Percentiles rank a stretch among this genome's conserved stretches.
Conservation (phyloP, 2,113 vertebrate genomes). For the Abramis brama region DNA sequence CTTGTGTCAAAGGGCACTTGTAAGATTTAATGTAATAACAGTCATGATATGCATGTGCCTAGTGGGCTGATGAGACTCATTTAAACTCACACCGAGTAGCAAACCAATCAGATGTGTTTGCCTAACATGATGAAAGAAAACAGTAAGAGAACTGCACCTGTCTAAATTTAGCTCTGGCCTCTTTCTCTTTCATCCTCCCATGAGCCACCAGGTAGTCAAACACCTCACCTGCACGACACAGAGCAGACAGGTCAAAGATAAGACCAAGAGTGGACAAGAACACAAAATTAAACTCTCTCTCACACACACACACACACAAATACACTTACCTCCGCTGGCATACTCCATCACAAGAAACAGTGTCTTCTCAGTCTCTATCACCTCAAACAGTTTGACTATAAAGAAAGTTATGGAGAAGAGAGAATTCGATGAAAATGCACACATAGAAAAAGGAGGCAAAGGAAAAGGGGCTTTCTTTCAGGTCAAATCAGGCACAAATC, state of each 20-base stretch:
- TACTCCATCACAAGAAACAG: slow-evolving; percentile 92
- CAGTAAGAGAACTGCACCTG: slow-evolving; percentile 81
- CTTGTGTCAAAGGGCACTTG: neutral
- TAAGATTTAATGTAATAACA: neutral
- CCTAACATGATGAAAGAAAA: slow-evolving; percentile 62
- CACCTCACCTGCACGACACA: slow-evolving; percentile 87
- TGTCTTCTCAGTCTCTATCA: slow-evolving; percentile 91
- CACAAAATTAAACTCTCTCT: neutral
- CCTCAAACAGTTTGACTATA: slow-evolving; percentile 89
- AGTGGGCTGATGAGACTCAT: neutral
- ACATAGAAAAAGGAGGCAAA: neutral
- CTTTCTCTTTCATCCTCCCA: slow-evolving; percentile 99
- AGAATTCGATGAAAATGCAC: neutral
- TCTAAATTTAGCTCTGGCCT: slow-evolving; percentile 99
- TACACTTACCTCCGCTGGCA: slow-evolving; percentile 84
- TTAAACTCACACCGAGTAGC: neutral
- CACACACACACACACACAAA: neutral
- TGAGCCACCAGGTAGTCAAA: slow-evolving; percentile 99
- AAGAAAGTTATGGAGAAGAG: neutral
- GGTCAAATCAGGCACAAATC: neutral
- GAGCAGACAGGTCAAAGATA: slow-evolving; percentile 34
- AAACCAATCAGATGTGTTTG: slow-evolving; percentile 5
- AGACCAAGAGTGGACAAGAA: neutral
- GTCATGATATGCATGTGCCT: neutral
- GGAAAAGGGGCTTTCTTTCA: neutral